Base-by-base conservation (phyloP, 2,888 invertebrate species). In the Spicauda simplicius region DNA sequence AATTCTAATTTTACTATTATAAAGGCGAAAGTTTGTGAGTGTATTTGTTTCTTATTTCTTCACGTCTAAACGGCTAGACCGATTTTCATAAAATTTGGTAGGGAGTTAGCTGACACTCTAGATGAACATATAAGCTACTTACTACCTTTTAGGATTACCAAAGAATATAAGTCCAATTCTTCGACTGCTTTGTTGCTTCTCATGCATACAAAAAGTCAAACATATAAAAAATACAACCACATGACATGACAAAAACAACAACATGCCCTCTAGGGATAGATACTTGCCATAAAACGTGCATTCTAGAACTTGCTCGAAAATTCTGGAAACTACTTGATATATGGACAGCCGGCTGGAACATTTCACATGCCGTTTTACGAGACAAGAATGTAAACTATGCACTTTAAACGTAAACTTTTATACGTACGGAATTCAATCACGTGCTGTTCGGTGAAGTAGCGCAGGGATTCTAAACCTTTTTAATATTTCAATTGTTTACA, bases 351-450 rank as follows among this genome's bases (percentile, higher is more conserved):
- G 53, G 58, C 64, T 53, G 25, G 41, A 66, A 68, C 72, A 72
- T 73, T 69, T 70, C 73, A 59, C 68, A 59, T 71, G 67, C 70
- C 69, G 64, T 64, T 70, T 74, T 70, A 60, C 72, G 68, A 64
- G 69, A 69, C 77, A 75, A 75, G 78, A 77, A 80, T 77, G 79
- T 80, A 80, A 84, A 84, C 85, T 87, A 85, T 84, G 81, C 81
- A 81, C 83, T 85, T 84, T 83, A 83, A 76, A 78, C 77, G 76
- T 80, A 82, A 88, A 88, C 84, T 88, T 88, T 85, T 83, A 82
- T 85, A 79, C 78, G 79, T 79, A 78, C 72, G 77, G 76, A 86
- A 86, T 85, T 82, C 87, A 89, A 89, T 88, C 88, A 86, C 83
- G 80, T 82, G 82, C 81, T 82, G 82, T 82, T 80, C 76, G 75